Base-by-base conservation (phyloP, 2,888 invertebrate genomes). In the Galerucella pusilla region DNA sequence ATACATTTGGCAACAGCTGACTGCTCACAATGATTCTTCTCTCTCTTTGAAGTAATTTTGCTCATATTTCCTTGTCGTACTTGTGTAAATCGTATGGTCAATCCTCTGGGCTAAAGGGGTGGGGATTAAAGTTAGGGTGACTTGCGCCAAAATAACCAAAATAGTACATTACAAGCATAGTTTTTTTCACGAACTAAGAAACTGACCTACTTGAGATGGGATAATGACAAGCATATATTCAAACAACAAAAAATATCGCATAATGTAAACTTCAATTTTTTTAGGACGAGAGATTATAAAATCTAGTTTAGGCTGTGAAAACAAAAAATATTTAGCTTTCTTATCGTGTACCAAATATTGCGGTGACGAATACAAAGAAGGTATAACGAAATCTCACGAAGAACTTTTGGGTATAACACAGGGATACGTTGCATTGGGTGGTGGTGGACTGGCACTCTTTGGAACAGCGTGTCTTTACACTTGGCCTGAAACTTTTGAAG, bases 391-490 rank as follows among this genome's bases (percentile, higher is more conserved):
- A 85, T 91, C 92, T 0, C 93, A 94, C 84, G 92, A 92, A 68
- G 93, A 93, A 85, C 92, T 93, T 46, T 88, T 93, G 81, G 89
- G 90, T 2, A 89, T 93, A 78, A 93, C 94, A 9, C 91, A 93
- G 85, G 96, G 93, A 0, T 94, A 97, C 86, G 95, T 95, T n/a
- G 97, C 97, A 0, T 89, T 97, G 74, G 97, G 97, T 57, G 95
- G 96, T 16, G 97, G 97, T 42, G 97, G 97, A 0, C 88, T 98
- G 75, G 98, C 97, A 9, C 88, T 98, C 14, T 95, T 97, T 85
- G 97, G 97, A 9, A 95, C 96, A 0, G 97, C 94, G 0, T 96
- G 95, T 84, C 90, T 98, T 68, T 95, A 96, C 86, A 94, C 96
- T 2, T 98, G 97, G 97, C 96, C 98, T 2, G 90, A 90, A 45